phyloP scores from a whole-genome alignment of 2,888 invertebrate genomes.

The Cephonodes hylas region DNA sequence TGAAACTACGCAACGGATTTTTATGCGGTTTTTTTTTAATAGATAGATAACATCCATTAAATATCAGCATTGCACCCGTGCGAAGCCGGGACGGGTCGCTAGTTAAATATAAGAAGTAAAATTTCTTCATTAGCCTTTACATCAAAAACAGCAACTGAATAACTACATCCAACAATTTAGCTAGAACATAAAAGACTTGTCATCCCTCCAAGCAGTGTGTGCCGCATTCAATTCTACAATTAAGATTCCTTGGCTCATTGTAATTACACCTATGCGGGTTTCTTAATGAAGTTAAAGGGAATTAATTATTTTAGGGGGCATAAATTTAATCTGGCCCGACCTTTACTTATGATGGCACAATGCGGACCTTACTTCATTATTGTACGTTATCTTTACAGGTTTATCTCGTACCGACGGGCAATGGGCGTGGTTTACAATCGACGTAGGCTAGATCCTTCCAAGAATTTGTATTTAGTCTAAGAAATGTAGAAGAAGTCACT shows the following conservation, averaged over 20 bases:
- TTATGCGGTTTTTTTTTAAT: too few relatives aligned
- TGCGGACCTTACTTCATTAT: slow-evolving; percentile 55
- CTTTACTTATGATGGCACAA: slow-evolving; percentile 70
- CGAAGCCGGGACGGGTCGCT: too few relatives aligned
- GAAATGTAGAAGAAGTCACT: neutral
- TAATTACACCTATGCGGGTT: slow-evolving; percentile 81
- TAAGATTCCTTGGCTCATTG: slow-evolving; percentile 79
- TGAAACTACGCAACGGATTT: too few relatives aligned
- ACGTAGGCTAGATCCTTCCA: neutral
- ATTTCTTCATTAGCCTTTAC: neutral
- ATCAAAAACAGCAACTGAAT: too few relatives aligned
- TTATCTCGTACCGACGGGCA: slow-evolving; percentile 34
- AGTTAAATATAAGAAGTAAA: neutral
- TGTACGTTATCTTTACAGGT: slow-evolving; percentile 45
- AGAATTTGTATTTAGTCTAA: neutral
- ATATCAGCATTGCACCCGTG: too few relatives aligned
- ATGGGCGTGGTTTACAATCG: slow-evolving; percentile 5
- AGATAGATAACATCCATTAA: too few relatives aligned
- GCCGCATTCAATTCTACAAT: slow-evolving; percentile 71
- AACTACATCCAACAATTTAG: neutral
- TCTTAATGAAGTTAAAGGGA: slow-evolving; percentile 80
- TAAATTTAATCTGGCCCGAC: slow-evolving; percentile 75
- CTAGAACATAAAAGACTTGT: neutral
- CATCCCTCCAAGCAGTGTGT: slow-evolving; percentile 37
- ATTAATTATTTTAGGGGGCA: slow-evolving; percentile 78